Percentiles rank a stretch among this genome's conserved stretches.
phyloP scores from a whole-genome alignment of 2,113 vertebrate genomes.

The Neopipo cinnamomea region DNA sequence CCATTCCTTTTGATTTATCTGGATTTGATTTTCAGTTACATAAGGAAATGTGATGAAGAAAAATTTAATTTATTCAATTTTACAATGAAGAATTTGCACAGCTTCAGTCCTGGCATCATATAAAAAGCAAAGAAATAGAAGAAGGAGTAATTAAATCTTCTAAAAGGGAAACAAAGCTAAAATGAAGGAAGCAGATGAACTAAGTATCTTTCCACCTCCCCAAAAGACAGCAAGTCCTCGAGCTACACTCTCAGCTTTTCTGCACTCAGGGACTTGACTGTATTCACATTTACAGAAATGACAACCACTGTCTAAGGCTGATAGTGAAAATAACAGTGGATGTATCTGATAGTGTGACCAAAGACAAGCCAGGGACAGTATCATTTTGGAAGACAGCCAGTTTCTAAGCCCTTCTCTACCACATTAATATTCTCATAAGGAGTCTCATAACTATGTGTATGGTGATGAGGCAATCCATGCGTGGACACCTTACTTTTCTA shows the following conservation, averaged over 20 bases:
- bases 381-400: neutral
- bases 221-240: neutral
- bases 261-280: neutral
- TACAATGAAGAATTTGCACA: neutral
- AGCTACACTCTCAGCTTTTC: neutral
- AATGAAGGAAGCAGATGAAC: neutral
- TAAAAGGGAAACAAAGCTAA: neutral
- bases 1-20: neutral
- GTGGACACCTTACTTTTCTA: neutral
- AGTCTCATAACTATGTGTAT: neutral
- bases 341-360: neutral
- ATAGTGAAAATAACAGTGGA: neutral
- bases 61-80: neutral
- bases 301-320: neutral
- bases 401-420: neutral
- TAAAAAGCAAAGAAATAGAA: neutral
- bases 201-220: neutral
- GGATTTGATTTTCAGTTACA: neutral
- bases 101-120: neutral
- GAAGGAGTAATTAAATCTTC: neutral
- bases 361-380: neutral
- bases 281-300: neutral
- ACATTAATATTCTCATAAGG: neutral
- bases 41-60: neutral
- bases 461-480: neutral